Evolutionary conservation across 2,888 invertebrate genomes (phyloP), one percentile per base, ranked within the genome.

Genomic region (Opisthograptis luteolata): DNA sequence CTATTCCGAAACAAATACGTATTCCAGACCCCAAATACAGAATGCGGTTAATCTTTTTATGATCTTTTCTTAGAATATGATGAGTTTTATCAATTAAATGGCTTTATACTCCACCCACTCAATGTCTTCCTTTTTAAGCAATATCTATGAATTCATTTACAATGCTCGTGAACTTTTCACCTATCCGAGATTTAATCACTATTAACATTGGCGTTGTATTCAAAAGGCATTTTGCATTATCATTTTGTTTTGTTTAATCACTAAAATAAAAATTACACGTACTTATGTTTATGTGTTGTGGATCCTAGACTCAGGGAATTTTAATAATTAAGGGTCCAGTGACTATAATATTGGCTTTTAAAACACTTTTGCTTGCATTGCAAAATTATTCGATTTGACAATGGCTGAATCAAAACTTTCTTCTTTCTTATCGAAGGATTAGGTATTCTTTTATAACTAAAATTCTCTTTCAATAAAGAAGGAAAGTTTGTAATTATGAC

Each of bases 81-180:
- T 35, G 7, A 14, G 24, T 28, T 15, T 9, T 10, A 36, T 22
- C 27, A 39, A 39, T 35, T 35, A 24, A 22, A 20, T 8, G 19
- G 8, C 4, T 35, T n/a, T 3, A 4, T 8, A 4, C 12, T 8
- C 7, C 19, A 4, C 28, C 27, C 27, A 39, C 39, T 10, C 13
- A 13, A 24, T 2, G 13, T 13, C 8, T 20, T 3, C 22, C 35
- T 13, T 36, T 36, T 36, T 13, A 3, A 36, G 34, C 2, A 8
- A 22, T 30, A n/a, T 17, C 25, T 32, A 5, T 28, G 14, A 8
- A 25, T 2, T 25, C 3, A 9, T 4, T 25, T 25, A 25, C 4
- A 9, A 25, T n/a, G n/a, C n/a, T 22, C n/a, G 1, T 22, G n/a
- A 22, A 22, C 6, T 22, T n/a, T 7, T 8, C n/a, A 6, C n/a